Conservation (phyloP, 2,113 vertebrate genomes). For the Otocyon megalotis region DNA sequence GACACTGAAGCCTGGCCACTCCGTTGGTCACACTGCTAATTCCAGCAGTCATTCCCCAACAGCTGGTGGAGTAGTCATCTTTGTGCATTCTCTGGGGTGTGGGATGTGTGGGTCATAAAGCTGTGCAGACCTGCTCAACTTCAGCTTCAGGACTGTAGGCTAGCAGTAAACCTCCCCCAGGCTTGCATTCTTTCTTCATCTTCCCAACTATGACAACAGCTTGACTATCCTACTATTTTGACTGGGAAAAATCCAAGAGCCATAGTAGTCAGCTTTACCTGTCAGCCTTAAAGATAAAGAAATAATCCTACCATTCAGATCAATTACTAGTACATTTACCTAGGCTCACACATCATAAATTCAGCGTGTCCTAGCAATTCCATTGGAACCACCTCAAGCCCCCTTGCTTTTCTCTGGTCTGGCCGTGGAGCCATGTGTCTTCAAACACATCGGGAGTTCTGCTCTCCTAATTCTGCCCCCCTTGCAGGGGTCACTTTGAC, state of each 20-base stretch:
- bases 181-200: too few species aligned
- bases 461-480: too few species aligned
- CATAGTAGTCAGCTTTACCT: too few species aligned
- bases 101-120: fast-evolving
- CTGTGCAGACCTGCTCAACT: not conserved
- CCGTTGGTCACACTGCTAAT: fast-evolving
- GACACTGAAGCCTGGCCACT: not conserved
- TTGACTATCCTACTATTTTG: not conserved
- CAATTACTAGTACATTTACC: not conserved
- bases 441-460: not conserved
- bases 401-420: not conserved
- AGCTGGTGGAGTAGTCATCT: too few species aligned
- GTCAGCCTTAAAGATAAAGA: not conserved
- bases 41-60: not conserved
- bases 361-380: not conserved
- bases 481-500: constrained; percentile 15
- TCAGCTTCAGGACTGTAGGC: fast-evolving
- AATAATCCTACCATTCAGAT: not conserved
- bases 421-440: not conserved
- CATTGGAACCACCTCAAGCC: fast-evolving
- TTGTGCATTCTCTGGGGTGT: fast-evolving
- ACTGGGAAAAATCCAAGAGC: not conserved
- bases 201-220: not conserved
- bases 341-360: not conserved
- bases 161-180: too few species aligned